Percentiles rank a stretch among this genome's conserved stretches.
Conservation (phyloP, 2,888 invertebrate species). For the Drosophila stalkeri region DNA sequence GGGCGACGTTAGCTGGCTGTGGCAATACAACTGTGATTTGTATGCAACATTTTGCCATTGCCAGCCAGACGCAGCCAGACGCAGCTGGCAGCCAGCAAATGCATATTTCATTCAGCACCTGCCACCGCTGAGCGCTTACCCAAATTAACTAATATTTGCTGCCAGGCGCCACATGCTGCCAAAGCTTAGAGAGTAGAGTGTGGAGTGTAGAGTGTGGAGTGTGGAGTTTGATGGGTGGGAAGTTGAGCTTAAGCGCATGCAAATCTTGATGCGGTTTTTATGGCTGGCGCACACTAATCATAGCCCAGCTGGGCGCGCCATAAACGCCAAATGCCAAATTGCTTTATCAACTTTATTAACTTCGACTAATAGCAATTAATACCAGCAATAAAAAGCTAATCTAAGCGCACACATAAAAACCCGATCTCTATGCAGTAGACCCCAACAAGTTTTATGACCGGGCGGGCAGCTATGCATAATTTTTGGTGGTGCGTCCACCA, state of each 20-base stretch:
- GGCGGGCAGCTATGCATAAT: constrained; percentile 63
- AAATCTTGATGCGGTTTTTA: constrained; percentile 70
- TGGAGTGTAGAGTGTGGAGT: neutral
- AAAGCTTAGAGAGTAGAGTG: neutral
- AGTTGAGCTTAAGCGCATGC: constrained; percentile 50
- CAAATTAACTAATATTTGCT: constrained; percentile 79
- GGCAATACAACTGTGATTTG: constrained; percentile 62
- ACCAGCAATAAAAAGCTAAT: constrained; percentile 80
- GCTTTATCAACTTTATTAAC: constrained; percentile 82
- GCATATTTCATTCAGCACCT: constrained; percentile 73
- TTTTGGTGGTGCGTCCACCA: constrained; percentile 29
- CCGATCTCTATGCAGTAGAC: constrained; percentile 49
- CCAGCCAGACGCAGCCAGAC: constrained; percentile 28
- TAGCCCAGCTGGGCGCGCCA: constrained; percentile 60
- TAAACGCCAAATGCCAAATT: constrained; percentile 80
- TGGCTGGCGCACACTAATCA: constrained; percentile 66
- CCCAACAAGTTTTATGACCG: constrained; percentile 54
- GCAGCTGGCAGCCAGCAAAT: constrained; percentile 58
- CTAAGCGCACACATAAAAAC: constrained; percentile 71
- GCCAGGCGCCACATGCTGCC: constrained; percentile 58
- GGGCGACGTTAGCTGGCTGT: constrained; percentile 62
- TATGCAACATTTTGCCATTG: constrained; percentile 67
- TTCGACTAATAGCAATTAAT: constrained; percentile 82
- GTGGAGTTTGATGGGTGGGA: too few species aligned
- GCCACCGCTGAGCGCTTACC: constrained; percentile 65